Evolutionary conservation across 2,888 invertebrate genomes (phyloP), one percentile per base, ranked within the genome.

Genomic region (Octodonta nipae): DNA sequence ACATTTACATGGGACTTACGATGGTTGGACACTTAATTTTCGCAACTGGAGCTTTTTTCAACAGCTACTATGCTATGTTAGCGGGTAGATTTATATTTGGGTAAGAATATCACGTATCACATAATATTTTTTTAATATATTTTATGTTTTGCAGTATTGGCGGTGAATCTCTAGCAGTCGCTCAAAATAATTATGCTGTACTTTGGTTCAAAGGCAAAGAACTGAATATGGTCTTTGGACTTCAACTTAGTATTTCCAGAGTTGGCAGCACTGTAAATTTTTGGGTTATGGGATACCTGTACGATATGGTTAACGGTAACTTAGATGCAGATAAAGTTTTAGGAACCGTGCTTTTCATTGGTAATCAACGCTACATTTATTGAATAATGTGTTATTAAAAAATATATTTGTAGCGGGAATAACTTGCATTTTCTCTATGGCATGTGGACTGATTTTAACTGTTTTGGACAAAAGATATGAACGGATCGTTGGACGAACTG

Each of bases 131-230:
- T n/a, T n/a, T n/a, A n/a, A n/a, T n/a, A 22, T 10, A 4, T 4
- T 22, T 8, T 11, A 1, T 27, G 29, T 41, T 39, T n/a, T n/a
- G 28, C 31, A 85, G 85, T 32, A 84, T 95, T 58, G 96, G 95
- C 14, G 92, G 92, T 14, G 96, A 96, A 65, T 92, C 92, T 1
- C 63, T 96, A 38, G 88, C 91, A 37, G 95, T 96, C 8, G 92
- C 91, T 7, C 95, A 95, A 55, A 96, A 96, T 59, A 92, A 84
- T 51, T 96, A 95, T 65, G 92, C 93, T 1, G 95, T 95, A 0
- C 68, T 87, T 24, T 96, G 96, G 96, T 96, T 96, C 60, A 89
- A 89, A 63, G 93, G 92, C 33, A 89, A 85, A 62, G 93, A 93
- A 63, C 66, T 96, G 27, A 96, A 96, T 61, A 92, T 93, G 86